Base-by-base conservation (phyloP, 64 coral and sea anemone species). In the Trachythela sp. region DNA sequence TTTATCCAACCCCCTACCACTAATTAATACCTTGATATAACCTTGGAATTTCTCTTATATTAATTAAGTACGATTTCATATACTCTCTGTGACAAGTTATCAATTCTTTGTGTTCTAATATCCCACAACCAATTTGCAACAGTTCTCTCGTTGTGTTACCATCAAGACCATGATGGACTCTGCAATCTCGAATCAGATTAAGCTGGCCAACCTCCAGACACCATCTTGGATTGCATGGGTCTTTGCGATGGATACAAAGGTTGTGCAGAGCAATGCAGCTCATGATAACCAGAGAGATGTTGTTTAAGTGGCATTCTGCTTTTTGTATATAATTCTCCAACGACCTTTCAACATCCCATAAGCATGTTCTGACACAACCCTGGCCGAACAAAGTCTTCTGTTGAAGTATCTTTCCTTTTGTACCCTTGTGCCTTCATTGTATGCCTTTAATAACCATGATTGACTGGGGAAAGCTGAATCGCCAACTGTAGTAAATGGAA, bases 291-390 rank as follows among this genome's bases (percentile, higher is more conserved):
- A 37, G 75, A 35, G 33, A 15, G 13, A 80, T 36, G 33, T 39
- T 80, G 31, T 80, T 18, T 15, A 80, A 39, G 15, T 35, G 20
- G 30, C 75, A 80, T 80, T 80, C 75, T 34, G 75, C 30, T 80
- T 80, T 36, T 80, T 80, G 75, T 80, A 80, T 0, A 80, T n/a
- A 35, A 34, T 18, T 35, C 75, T 80, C 93, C 93, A 91, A 22
- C 85, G 48, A 14, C 56, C 84, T 88, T 94, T 94, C 54, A 94
- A 36, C n/a, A 94, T 90, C 32, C 88, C 85, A 83, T 87, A 94
- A 48, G 92, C 84, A 70, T 80, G 86, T 88, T 90, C 85, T 39
- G 86, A 76, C 41, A 50, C 54, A 37, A 94, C 88, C 40, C 88
- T 75, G 8, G 88, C 88, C 5, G 24, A 26, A 17, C 68, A 94